Evolutionary conservation across 2,888 invertebrate species (phyloP).

Genomic region (Acanthococcus lagerstroemiae): DNA sequence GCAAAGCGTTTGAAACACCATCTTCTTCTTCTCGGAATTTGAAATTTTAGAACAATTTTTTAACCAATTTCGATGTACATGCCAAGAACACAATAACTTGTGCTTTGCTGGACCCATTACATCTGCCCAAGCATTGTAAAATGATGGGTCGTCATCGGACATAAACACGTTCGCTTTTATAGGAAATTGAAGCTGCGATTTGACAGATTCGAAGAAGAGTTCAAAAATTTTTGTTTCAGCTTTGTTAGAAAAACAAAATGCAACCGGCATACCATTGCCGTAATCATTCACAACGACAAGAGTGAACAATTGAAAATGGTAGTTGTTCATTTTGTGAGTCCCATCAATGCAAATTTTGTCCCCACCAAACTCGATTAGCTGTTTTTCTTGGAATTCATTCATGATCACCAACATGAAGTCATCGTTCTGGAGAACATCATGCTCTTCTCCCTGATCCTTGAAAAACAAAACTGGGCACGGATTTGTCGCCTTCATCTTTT

Average conservation of each 20-base stretch:
- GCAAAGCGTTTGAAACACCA: conserved; percentile 33
- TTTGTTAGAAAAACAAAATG: conserved; percentile 35
- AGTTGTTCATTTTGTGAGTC: conserved; percentile 36
- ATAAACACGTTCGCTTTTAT: conserved; percentile 36
- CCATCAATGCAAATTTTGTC: conserved; percentile 38
- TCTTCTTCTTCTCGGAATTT: conserved; percentile 30
- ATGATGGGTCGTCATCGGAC: conserved; percentile 36
- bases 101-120: conserved; percentile 34
- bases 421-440: conserved; percentile 29
- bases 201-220: conserved; percentile 32
- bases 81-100: conserved; percentile 37
- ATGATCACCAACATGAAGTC: conserved; percentile 37
- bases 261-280: conserved; percentile 35
- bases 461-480: neutral
- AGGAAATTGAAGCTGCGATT: conserved; percentile 24
- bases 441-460: neutral
- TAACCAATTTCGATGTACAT: conserved; percentile 36
- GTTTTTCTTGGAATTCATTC: conserved; percentile 34
- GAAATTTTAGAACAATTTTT: conserved; percentile 34
- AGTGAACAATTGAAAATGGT: conserved; percentile 34
- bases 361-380: conserved; percentile 34
- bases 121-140: conserved; percentile 35
- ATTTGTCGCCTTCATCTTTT: neutral
- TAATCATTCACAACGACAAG: conserved; percentile 35
- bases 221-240: conserved; percentile 28